Percentiles rank a stretch among this genome's conserved stretches.
Evolutionary conservation across 2,113 vertebrate genomes (phyloP).

Genomic region (Geococcyx californianus): DNA sequence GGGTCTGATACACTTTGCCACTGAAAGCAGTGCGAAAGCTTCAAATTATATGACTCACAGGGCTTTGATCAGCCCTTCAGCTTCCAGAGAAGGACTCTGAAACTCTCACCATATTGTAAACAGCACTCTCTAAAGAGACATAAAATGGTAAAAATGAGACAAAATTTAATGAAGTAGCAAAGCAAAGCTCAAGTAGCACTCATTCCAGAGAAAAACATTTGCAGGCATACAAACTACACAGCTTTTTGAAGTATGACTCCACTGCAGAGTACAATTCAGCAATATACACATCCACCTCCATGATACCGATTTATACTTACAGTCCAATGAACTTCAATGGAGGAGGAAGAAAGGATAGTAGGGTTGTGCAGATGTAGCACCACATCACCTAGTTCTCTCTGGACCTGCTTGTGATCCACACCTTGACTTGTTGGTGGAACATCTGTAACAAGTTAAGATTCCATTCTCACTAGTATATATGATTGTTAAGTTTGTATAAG

Average conservation of each 20-base stretch:
- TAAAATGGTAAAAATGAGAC: background rate
- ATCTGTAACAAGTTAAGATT: slow-evolving; percentile 79
- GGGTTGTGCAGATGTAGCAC: slow-evolving; percentile 96
- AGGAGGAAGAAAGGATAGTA: slow-evolving; percentile 95
- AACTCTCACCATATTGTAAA: background rate
- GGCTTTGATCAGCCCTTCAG: background rate
- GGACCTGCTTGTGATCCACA: slow-evolving; percentile 97
- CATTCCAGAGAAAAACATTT: background rate
- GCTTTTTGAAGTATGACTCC: background rate
- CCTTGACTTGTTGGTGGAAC: slow-evolving; percentile 95
- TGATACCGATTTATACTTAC: slow-evolving; percentile 76
- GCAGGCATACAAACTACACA: background rate
- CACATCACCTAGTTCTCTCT: slow-evolving; percentile 92
- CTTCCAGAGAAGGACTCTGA: background rate
- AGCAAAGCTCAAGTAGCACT: background rate
- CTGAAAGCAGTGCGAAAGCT: background rate
- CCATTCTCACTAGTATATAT: background rate
- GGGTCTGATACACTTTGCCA: background rate
- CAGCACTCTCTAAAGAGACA: background rate
- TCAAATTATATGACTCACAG: background rate
- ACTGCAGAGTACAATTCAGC: background rate
- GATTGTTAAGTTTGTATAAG: background rate
- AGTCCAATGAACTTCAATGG: slow-evolving; percentile 97
- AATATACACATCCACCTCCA: background rate
- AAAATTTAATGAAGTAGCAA: background rate